Base-by-base conservation (phyloP, 2,888 invertebrate genomes). In the Caenorhabditis sinica region DNA sequence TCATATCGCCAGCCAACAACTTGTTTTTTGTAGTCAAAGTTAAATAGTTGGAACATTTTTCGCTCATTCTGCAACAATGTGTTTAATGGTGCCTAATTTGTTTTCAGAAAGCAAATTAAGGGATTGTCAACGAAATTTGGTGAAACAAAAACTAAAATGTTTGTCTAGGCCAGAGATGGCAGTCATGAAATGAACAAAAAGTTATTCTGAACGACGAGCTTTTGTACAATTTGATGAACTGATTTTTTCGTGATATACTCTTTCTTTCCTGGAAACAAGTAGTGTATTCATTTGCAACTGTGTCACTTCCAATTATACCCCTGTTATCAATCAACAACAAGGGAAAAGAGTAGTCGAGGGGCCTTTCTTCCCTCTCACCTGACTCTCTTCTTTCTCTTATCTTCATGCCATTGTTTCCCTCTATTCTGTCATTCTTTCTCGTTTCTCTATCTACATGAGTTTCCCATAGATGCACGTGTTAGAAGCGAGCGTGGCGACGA, bases 241-340 rank as follows among this genome's bases (percentile, higher is more conserved):
- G 1, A 45, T 15, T 0, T 15, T 45, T 45, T 45, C 45, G 17
- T 17, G 11, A 15, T 15, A 45, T 45, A 4, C 0, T 1, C n/a
- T 2, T 45, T 17, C 45, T 17, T 1, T 45, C 15, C 1, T 17
- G 33, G 9, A 36, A 36, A 36, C 33, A 6, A 9, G 15, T 45
- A 1, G 6, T 8, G 0, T 53, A 9, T 53, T 69, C 36, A 11
- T 33, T n/a, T 30, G 9, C 9, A 40, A n/a, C n/a, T n/a, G n/a
- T 77, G 63, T 71, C 79, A 71, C 71, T 71, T 79, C 65, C 17
- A 71, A 79, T 79, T 71, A n/a, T n/a, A 79, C 61, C 51, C 51
- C 51, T 49, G 53, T 61, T 69, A 69, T 69, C 61, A 77, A 28
- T 68, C 60, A 77, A 77, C 65, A 56, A 75, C 58, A 75, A 56